Percentiles rank a stretch among this genome's conserved stretches.
phyloP scores from a whole-genome alignment of 2,888 invertebrate species.

The Archips xylosteana region DNA sequence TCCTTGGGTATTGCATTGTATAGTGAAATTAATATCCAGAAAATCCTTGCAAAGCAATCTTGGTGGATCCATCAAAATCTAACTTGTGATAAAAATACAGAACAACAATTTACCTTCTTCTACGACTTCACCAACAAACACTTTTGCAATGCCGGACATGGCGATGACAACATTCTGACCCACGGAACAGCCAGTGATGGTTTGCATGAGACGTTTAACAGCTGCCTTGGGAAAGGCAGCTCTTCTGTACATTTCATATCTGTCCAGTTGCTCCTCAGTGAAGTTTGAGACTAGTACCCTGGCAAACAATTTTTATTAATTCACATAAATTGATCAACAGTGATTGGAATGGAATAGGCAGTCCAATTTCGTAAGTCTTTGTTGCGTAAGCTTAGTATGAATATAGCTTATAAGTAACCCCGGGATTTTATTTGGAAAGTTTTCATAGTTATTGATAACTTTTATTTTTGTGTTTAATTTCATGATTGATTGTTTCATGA shows the following conservation, averaged over 20 bases:
- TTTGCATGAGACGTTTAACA: slow-evolving; percentile 98
- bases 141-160: slow-evolving; percentile 99
- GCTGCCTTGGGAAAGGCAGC: slow-evolving; percentile 99
- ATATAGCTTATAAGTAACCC: too few species aligned
- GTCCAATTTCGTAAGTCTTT: too few species aligned
- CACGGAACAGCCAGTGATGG: slow-evolving; percentile 98
- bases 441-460: too few species aligned
- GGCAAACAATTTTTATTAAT: slow-evolving; percentile 53
- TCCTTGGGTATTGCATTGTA: too few species aligned
- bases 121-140: slow-evolving; percentile 99
- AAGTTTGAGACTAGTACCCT: slow-evolving; percentile 99
- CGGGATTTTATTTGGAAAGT: too few species aligned
- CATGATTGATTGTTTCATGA: too few species aligned
- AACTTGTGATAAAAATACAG: not conserved
- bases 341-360: too few species aligned
- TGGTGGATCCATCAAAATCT: not conserved
- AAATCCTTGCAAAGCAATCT: too few species aligned
- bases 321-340: too few species aligned
- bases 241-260: slow-evolving; percentile 99
- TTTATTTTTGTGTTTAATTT: too few species aligned
- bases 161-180: slow-evolving; percentile 99
- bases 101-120: slow-evolving; percentile 92
- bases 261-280: slow-evolving; percentile 98
- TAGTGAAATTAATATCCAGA: too few species aligned
- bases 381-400: too few species aligned